These are phyloP conservation scores for Eristalis pertinax DNA, from an alignment of 2,888 invertebrate genomes.

Conservation along the genomic window DNA sequence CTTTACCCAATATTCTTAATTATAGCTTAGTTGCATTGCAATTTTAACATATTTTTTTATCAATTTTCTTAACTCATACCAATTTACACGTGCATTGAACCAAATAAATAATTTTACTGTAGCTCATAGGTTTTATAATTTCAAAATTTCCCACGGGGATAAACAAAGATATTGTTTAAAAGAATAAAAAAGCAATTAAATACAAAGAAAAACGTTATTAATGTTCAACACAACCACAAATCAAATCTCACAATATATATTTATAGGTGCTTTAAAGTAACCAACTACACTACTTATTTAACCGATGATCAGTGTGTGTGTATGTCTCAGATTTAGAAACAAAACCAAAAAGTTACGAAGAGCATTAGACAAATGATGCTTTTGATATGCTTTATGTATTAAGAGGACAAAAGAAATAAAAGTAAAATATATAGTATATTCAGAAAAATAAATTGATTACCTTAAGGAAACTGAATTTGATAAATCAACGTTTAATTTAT, in stretches of 20 bases:
- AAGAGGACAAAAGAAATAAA: constrained; percentile 30
- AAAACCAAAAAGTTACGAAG: constrained; percentile 48
- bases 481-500: constrained; percentile 56
- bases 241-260: constrained; percentile 72
- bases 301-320: constrained; percentile 75
- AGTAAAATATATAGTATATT: constrained; percentile 37
- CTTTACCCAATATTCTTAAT: constrained; percentile 5
- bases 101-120: constrained; percentile 39
- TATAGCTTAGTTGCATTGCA: constrained; percentile 6
- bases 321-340: constrained; percentile 70
- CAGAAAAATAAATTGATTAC: constrained; percentile 61
- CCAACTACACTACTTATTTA: constrained; percentile 73
- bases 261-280: constrained; percentile 71
- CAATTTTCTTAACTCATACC: not conserved
- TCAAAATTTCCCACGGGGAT: constrained; percentile 13
- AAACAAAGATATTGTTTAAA: constrained; percentile 16
- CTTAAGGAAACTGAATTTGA: constrained; percentile 48
- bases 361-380: constrained; percentile 58
- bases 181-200: constrained; percentile 25
- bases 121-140: constrained; percentile 48
- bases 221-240: constrained; percentile 60
- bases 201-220: constrained; percentile 37
- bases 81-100: constrained; percentile 29
- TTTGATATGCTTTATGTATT: constrained; percentile 68
- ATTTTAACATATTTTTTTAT: constrained; percentile 7